Evolutionary conservation across 2,113 vertebrate genomes (phyloP), one percentile per base, ranked within the genome.

Genomic region (Stomatorhinus ivindoensis): DNA sequence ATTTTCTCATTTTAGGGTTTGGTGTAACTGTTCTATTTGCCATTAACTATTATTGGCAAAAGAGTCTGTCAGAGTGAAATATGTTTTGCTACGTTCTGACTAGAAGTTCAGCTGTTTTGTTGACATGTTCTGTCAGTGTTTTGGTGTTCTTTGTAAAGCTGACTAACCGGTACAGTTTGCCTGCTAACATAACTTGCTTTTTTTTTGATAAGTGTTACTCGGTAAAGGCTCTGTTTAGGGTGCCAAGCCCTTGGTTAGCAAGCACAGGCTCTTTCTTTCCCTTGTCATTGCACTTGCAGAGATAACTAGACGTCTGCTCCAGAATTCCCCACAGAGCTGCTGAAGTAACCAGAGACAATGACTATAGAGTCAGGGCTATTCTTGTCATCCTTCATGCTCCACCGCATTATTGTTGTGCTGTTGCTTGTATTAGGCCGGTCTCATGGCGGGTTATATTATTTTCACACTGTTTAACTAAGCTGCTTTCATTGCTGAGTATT

Each of bases 251-350:
- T 21, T 87, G 87, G 55, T 87, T 55, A 87, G 50, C n/a, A 58
- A 58, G 51, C 11, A 27, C 10, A 9, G 51, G 86, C 50, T 7
- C 35, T 44, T 53, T 58, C n/a, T 65, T 65, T 39, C 44, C 21
- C 55, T 87, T 39, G 35, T 44, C 87, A 42, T 87, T 87, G 17
- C 21, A 87, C 53, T 87, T 65, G 55, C 87, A 58, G 87, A 61
- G 51, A 58, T 58, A 87, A 55, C 87, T 87, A 65, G 53, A 19
- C 3, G 39, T 65, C 55, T 58, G 51, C 87, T 44, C 6, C 55
- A 42, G 55, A 50, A 87, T 65, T 87, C 87, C 87, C 87, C 35
- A 46, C 48, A 19, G 87, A 87, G 87, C 87, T 11, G 6, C 87
- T 35, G 35, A 50, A 65, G 87, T 27, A 61, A 87, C 51, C 87